phyloP scores from a whole-genome alignment of 2,797 vertebrate genomes.

The Salmo trutta region DNA sequence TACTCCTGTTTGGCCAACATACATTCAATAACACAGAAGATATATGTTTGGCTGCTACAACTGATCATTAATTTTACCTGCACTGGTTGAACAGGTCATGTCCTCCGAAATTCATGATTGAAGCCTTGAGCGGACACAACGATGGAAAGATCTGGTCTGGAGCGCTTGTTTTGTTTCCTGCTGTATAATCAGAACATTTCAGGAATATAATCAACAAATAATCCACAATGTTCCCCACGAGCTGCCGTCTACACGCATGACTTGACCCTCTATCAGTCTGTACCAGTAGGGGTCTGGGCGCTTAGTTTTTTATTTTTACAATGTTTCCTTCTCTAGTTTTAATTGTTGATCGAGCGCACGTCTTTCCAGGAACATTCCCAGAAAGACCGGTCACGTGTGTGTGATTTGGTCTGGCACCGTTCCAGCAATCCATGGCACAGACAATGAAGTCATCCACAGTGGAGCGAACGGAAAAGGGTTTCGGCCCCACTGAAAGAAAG shows the following conservation, averaged over 20 bases:
- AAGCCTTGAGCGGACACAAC: not conserved
- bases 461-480: not conserved
- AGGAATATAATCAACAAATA: not conserved
- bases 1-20: not conserved
- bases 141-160: not conserved
- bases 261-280: too few species aligned
- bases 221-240: too few species aligned
- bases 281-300: too few species aligned
- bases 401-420: slow-evolving; percentile 15
- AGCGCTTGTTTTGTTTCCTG: not conserved
- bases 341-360: slow-evolving; percentile 16
- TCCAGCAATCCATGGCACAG: slow-evolving; percentile 32
- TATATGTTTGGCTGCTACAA: not conserved
- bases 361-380: slow-evolving; percentile 64
- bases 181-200: not conserved
- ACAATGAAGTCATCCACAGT: slow-evolving; percentile 30
- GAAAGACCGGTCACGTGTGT: slow-evolving; percentile 53
- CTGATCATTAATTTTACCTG: not conserved
- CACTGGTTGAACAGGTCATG: not conserved
- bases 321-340: slow-evolving; percentile 18
- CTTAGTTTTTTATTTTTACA: slow-evolving; percentile 15
- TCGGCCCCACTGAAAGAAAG: not conserved
- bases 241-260: too few species aligned
- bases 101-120: not conserved
- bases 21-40: not conserved